These are phyloP conservation scores for Gobionotothen gibberifrons DNA, from an alignment of 2,797 vertebrate species.

Conservation along the genomic window DNA sequence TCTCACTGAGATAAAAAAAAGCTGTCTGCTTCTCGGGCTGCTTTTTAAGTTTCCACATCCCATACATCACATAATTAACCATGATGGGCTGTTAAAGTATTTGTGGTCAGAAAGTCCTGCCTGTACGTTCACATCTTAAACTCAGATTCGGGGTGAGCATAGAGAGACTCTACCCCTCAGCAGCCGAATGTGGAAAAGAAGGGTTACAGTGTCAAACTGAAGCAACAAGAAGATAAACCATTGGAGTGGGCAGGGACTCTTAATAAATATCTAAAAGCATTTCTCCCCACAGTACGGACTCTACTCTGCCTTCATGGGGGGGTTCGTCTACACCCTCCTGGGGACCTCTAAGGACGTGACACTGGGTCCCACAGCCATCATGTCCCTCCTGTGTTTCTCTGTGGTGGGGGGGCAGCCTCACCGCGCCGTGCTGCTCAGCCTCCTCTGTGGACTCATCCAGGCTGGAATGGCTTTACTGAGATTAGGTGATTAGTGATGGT, in stretches of 20 bases:
- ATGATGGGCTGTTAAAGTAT: too few species aligned
- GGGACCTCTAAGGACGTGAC: slow-evolving; percentile 97
- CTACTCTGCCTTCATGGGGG: slow-evolving; percentile 95
- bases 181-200: not conserved
- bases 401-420: slow-evolving; percentile 85
- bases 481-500: slow-evolving; percentile 86
- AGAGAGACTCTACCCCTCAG: not conserved
- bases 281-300: slow-evolving; percentile 88
- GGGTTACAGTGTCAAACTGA: not conserved
- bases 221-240: not conserved
- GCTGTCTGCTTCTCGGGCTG: too few species aligned
- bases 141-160: not conserved
- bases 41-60: too few species aligned
- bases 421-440: slow-evolving; percentile 89
- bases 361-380: slow-evolving; percentile 95
- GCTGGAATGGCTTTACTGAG: slow-evolving; percentile 89
- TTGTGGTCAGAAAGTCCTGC: too few species aligned
- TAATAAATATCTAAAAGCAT: not conserved
- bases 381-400: slow-evolving; percentile 93
- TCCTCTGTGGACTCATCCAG: slow-evolving; percentile 92
- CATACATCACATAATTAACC: too few species aligned
- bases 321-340: slow-evolving; percentile 93
- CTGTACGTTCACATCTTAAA: not conserved
- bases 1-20: too few species aligned
- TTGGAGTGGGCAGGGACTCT: too few species aligned